Evolutionary conservation across 2,797 vertebrate genomes (phyloP), one percentile per base, ranked within the genome.

Genomic region (Phoeniculus purpureus): DNA sequence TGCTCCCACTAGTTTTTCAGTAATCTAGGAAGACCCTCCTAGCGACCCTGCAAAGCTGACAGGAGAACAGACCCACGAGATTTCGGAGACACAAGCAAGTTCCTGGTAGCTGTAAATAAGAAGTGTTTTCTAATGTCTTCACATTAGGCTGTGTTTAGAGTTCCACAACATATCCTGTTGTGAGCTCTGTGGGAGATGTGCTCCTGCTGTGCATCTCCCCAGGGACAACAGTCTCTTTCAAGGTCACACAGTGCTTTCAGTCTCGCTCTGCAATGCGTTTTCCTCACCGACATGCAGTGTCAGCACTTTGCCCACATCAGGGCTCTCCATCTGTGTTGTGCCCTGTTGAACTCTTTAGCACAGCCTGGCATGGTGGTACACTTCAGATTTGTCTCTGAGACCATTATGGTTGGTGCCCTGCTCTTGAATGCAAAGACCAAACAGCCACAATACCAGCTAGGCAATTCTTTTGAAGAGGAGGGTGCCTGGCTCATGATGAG

Each of bases 71-170:
- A 76, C 64, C 34, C 70, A 32, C n/a, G 82, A 91, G 71, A 76
- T 73, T 83, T 81, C 45, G 58, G 82, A 68, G 62, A 47, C 62
- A 73, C 11, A 70, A 78, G 70, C 45, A 37, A 70, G 29, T 76
- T 93, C 52, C 56, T 86, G 22, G 31, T 55, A 85, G 48, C 56
- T 85, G 87, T 75, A 87, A 93, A 79, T 73, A 84, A 89, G 73
- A 85, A 75, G 70, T 22, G 19, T 34, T 50, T 31, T 58, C 9
- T 58, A 68, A 56, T 25, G 9, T 52, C 34, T 89, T 71, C 64
- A 56, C 19, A 5, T 81, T 51, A 32, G 27, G 12, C 64, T 87
- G 51, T 59, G 23, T 90, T 89, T 89, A 77, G 61, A 75, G 26
- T 59, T 85, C 45, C 31, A 90, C 37, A 62, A 91, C 55, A 34